Percentiles rank a stretch among this genome's conserved stretches.
These are phyloP conservation scores for Synergus umbraculus DNA, from an alignment of 2,888 invertebrate species.

Conservation along the genomic window DNA sequence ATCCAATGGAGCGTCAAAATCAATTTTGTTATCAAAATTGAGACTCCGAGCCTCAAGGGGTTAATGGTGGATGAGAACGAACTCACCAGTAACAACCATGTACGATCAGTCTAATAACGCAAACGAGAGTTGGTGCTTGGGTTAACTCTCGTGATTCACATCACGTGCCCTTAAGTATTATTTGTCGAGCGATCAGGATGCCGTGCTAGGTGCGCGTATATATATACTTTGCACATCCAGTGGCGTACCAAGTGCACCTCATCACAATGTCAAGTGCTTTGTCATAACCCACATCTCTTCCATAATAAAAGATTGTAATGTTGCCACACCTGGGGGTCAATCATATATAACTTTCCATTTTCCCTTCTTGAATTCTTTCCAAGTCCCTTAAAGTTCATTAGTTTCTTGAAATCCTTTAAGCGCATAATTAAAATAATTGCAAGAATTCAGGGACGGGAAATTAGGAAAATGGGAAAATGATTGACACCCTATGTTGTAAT, in stretches of 20 bases:
- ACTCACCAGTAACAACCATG: constrained; percentile 32
- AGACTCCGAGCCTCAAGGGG: constrained; percentile 33
- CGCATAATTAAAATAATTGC: too few relatives aligned
- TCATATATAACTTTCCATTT: too few relatives aligned
- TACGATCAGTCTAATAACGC: constrained; percentile 49
- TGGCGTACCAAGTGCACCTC: constrained; percentile 4
- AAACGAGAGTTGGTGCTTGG: constrained; percentile 40
- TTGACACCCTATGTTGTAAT: too few relatives aligned
- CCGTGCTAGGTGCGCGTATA: constrained; percentile 39
- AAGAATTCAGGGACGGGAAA: too few relatives aligned
- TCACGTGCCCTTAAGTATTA: constrained; percentile 55
- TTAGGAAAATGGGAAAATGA: too few relatives aligned
- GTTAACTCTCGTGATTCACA: constrained; percentile 50
- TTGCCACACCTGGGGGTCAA: too few relatives aligned
- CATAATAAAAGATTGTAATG: constrained; percentile 9
- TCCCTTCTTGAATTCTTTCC: background rate
- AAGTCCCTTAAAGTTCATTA: background rate
- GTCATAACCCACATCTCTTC: background rate
- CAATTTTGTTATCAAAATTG: constrained; percentile 39
- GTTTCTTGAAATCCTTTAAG: too few relatives aligned
- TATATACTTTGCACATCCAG: constrained; percentile 28
- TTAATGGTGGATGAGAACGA: constrained; percentile 18
- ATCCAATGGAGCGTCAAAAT: constrained; percentile 37
- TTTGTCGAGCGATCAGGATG: constrained; percentile 52
- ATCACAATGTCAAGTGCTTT: background rate